A percentile compares a stretch with the other conserved stretches of the same genome.
These are phyloP conservation scores for Danionella dracula DNA, from an alignment of 2,797 vertebrate species.

Conservation along the genomic window DNA sequence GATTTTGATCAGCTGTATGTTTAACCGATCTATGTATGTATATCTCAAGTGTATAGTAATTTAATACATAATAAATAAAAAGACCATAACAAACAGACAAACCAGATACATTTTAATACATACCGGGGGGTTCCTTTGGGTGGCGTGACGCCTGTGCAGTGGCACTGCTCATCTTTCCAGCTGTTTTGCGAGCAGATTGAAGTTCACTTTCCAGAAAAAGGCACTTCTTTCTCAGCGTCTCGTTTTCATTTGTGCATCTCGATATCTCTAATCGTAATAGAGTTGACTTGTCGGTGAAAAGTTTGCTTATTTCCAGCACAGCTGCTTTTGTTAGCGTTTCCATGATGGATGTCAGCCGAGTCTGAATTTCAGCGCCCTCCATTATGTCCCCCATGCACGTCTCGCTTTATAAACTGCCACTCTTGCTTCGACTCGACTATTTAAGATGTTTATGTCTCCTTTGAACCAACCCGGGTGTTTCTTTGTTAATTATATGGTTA, in stretches of 20 bases:
- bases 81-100: no score
- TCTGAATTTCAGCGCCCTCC: constrained; percentile 52
- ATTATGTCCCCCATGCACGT: background rate
- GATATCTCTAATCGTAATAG: constrained; percentile 67
- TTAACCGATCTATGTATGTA: no score
- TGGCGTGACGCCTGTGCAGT: background rate
- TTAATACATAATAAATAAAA: no score
- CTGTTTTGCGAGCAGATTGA: constrained; percentile 52
- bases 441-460: background rate
- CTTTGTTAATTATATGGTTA: background rate
- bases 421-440: no score
- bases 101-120: no score
- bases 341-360: constrained; percentile 63
- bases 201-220: constrained; percentile 68
- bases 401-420: background rate
- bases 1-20: no score
- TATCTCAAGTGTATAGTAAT: no score
- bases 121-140: background rate
- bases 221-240: constrained; percentile 68
- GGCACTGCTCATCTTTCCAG: constrained; percentile 44
- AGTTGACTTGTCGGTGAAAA: constrained; percentile 68
- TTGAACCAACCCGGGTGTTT: background rate
- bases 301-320: constrained; percentile 65
- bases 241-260: constrained; percentile 68
- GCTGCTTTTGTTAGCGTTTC: constrained; percentile 69